Percentiles rank a stretch among this genome's conserved stretches.
phyloP scores from a whole-genome alignment of 23 tunicate genomes.

The Diplosoma virens region DNA sequence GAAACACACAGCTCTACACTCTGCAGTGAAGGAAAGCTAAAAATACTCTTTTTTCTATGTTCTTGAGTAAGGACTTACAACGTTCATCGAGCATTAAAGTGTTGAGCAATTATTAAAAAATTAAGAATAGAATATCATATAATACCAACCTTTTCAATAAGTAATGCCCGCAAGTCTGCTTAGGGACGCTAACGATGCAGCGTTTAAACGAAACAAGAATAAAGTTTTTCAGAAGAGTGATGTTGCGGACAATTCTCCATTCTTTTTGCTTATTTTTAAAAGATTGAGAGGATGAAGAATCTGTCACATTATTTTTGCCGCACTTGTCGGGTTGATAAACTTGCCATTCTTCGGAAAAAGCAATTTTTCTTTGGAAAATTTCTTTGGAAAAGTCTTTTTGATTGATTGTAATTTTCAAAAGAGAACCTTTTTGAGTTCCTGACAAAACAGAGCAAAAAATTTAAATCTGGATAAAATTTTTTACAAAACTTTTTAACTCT shows the following conservation, averaged over 20 bases:
- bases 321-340: background rate
- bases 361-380: too few relatives aligned
- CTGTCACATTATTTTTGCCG: background rate
- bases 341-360: slow-evolving; percentile 2
- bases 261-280: background rate
- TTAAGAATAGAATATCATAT: background rate
- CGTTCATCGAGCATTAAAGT: too few relatives aligned
- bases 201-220: slow-evolving; percentile 53
- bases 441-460: too few relatives aligned
- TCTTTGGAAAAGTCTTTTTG: too few relatives aligned
- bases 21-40: too few relatives aligned
- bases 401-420: background rate
- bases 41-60: too few relatives aligned
- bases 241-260: slow-evolving; percentile 11
- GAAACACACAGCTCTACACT: too few relatives aligned
- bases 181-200: slow-evolving; percentile 64
- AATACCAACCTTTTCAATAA: slow-evolving; percentile 30
- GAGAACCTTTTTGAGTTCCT: too few relatives aligned
- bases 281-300: background rate
- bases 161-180: slow-evolving; percentile 24
- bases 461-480: too few relatives aligned
- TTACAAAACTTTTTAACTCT: too few relatives aligned
- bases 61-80: too few relatives aligned
- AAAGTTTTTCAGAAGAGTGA: slow-evolving; percentile 19
- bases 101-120: too few relatives aligned